Percentiles rank a stretch among this genome's conserved stretches.
These are phyloP conservation scores for Montipora capricornis DNA, from an alignment of 64 coral and sea anemone genomes.

Conservation along the genomic window DNA sequence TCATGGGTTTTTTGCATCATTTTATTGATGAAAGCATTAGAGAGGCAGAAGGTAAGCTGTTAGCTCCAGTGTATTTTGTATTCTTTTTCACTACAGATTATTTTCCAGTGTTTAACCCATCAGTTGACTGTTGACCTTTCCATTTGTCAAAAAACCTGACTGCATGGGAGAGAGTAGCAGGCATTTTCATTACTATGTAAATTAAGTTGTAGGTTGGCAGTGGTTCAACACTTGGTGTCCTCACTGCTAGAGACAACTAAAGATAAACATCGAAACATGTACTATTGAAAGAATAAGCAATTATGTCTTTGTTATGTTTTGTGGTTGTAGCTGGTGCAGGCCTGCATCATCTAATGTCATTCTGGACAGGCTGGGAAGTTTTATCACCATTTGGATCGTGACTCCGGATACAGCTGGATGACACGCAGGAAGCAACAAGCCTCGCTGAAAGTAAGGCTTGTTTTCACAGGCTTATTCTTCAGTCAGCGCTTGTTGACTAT, in stretches of 20 bases:
- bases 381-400: background rate
- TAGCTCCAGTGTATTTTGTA: background rate
- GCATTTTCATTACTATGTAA: constrained; percentile 17
- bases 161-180: constrained; percentile 12
- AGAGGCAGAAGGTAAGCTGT: constrained; percentile 28
- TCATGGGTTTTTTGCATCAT: constrained; percentile 7
- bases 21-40: constrained; percentile 28
- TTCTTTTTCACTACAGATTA: background rate
- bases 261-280: background rate
- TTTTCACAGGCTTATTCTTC: constrained; percentile 6
- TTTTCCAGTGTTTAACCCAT: background rate
- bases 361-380: background rate
- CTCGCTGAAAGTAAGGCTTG: constrained; percentile 13
- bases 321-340: background rate
- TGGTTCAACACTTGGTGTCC: constrained; percentile 3
- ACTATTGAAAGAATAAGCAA: background rate
- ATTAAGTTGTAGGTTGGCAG: background rate
- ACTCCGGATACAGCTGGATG: constrained; percentile 2
- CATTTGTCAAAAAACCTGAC: constrained; percentile 1
- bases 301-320: background rate
- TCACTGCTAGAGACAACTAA: constrained; percentile 3
- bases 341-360: background rate
- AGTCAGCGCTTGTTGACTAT: background rate
- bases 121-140: background rate
- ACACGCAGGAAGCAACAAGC: background rate